Evolutionary conservation across 2,888 invertebrate genomes (phyloP).

Genomic region (Antitype chi): DNA sequence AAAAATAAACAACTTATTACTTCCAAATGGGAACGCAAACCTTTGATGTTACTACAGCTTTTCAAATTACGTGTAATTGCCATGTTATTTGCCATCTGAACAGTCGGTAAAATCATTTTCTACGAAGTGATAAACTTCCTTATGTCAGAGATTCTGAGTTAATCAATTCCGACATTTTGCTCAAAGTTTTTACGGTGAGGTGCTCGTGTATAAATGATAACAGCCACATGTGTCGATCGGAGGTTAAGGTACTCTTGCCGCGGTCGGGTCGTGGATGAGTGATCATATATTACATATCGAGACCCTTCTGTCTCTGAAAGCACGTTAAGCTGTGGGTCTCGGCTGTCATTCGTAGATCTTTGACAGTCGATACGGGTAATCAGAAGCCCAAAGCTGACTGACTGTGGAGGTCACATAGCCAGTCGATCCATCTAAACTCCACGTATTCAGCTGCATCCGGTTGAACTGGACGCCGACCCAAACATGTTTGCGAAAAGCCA

Average conservation of each 20-base stretch:
- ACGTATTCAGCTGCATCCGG: too few relatives aligned
- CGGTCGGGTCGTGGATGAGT: neutral
- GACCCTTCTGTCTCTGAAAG: neutral
- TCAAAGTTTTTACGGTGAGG: neutral
- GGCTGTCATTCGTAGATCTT: neutral
- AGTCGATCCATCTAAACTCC: neutral
- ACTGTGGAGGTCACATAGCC: neutral
- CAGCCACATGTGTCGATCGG: neutral
- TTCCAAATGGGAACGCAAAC: conserved; percentile 24
- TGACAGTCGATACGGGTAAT: neutral
- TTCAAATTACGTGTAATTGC: conserved; percentile 43
- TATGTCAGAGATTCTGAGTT: neutral
- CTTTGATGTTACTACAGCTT: conserved; percentile 45
- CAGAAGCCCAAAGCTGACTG: neutral
- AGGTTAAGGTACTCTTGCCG: neutral
- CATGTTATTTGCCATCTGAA: conserved; percentile 31
- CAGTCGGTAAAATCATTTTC: conserved; percentile 28
- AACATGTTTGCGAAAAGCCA: neutral
- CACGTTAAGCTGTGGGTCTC: neutral
- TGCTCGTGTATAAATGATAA: neutral
- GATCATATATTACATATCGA: neutral
- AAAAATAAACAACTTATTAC: conserved; percentile 40
- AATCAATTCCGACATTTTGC: conserved; percentile 18
- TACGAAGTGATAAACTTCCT: conserved; percentile 28
- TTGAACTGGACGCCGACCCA: neutral